A percentile compares a stretch with the other conserved stretches of the same genome.
Conservation (phyloP, 2,797 vertebrate genomes). For the Falco berigora region DNA sequence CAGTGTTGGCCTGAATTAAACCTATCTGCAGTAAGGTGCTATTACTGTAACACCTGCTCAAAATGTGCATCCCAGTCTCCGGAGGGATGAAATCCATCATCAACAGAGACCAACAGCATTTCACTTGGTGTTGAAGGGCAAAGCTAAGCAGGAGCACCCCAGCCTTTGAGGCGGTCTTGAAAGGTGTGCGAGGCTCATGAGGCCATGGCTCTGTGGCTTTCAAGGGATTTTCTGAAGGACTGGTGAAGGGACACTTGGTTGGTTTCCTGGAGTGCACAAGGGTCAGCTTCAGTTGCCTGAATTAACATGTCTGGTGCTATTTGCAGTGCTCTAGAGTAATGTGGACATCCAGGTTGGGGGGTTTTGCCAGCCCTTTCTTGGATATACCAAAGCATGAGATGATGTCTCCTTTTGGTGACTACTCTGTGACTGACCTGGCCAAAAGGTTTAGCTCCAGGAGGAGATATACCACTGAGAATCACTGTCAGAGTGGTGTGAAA, state of each 20-base stretch:
- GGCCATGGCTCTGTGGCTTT: neutral
- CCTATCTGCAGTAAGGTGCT: neutral
- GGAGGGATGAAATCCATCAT: neutral
- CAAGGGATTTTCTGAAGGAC: neutral
- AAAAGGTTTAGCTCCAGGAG: neutral
- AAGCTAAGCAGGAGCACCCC: neutral
- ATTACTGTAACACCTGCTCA: neutral
- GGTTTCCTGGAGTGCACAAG: neutral
- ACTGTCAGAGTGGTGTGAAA: neutral
- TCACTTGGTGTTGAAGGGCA: neutral
- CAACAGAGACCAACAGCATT: neutral
- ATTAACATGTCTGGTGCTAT: neutral
- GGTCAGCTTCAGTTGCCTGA: neutral
- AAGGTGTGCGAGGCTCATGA: neutral
- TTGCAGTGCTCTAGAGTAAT: neutral
- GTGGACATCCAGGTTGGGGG: neutral
- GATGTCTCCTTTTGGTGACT: neutral
- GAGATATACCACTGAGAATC: neutral
- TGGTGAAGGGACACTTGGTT: fast-evolving
- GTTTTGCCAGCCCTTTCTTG: neutral
- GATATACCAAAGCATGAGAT: neutral
- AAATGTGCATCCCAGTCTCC: neutral
- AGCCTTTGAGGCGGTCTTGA: neutral
- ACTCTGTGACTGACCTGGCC: neutral
- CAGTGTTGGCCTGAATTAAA: neutral